Base-by-base conservation (phyloP, 2,113 vertebrate species). In the Dolichallabes microphthalmus region DNA sequence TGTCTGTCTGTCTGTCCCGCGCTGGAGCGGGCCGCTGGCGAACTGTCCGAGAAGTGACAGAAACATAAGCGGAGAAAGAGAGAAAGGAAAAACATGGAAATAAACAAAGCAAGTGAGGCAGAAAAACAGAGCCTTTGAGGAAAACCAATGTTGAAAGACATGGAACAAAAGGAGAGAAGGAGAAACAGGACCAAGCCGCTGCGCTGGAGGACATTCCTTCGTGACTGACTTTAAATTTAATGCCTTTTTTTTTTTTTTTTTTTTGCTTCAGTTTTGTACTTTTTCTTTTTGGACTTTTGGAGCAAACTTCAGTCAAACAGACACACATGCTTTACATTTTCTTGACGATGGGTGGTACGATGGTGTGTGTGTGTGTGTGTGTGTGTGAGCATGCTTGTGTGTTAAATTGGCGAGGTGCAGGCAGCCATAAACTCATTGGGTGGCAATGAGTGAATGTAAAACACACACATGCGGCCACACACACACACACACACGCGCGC, bases 1-100 rank as follows among this genome's bases (percentile, higher is more conserved):
- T 10, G 53, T 32, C 58, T 45, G 11, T n/a, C 61, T 58, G 50
- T 11, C 39, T 52, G 22, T 45, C 17, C 45, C 55, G 55, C 58
- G 20, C 81, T 73, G 61, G 27, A 68, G 69, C 89, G 91, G 86
- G 86, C 60, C 77, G 90, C 93, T 90, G 78, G 58, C 85, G 88
- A 92, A 94, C 92, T 92, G 92, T 52, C 74, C 92, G 74, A 85
- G 76, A 81, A 63, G 57, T 52, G 66, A 89, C 75, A 74, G 55
- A 75, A 85, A 63, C 82, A n/a, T 19, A 32, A 86, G 78, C 39
- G 27, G 71, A 61, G 55, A 53, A 10, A 60, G 45, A 58, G 53
- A 86, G 52, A 55, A 55, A 30, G 30, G 39, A 15, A 79, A 60
- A 79, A 76, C 8, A 0, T 19, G 74, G 60, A 87, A 30, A 39